Evolutionary conservation across 2,113 vertebrate genomes (phyloP), one percentile per base, ranked within the genome.

Genomic region (Peucedramus taeniatus): DNA sequence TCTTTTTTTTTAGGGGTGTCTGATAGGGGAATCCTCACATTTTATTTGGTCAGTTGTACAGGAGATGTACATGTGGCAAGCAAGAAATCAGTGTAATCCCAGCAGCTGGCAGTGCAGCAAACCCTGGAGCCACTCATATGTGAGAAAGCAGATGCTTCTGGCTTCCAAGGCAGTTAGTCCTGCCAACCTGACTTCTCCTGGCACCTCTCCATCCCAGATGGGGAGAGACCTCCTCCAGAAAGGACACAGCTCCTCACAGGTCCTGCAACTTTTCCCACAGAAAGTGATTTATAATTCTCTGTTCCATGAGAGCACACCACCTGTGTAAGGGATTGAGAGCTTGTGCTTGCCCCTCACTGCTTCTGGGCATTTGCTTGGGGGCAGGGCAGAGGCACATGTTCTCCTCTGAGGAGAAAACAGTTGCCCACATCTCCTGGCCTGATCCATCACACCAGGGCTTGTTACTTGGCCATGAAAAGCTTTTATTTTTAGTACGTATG

Each of bases 361-460:
- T 87, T 68, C 45, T 45, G 20, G n/a, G 35, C 3, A 0, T 51
- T 77, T 53, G 27, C 37, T 15, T 63, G 51, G 3, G 0, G 3
- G 2, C 0, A 12, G 2, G 35, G 6, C 30, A 82, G 45, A 71
- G 33, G 28, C 31, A 44, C 1, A 2, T 0, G 0, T 20, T 30
- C 54, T n/a, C n/a, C 26, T 61, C n/a, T 16, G 39, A 91, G 69
- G 30, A 68, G 40, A 45, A 33, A 18, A 13, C 6, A 20, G 27
- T 22, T 59, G 28, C 7, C 42, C 30, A 4, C 11, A 5, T 87
- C 27, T 5, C 14, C 35, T 44, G 44, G 19, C 81, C 57, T 20
- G 4, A 64, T 68, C 20, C 39, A 9, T 90, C 69, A 80, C 68
- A 45, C n/a, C 1, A 5, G 15, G 20, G 20, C 66, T 83, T 40